Conservation (phyloP, 2,113 vertebrate genomes). For the Lampris megalopsis region DNA sequence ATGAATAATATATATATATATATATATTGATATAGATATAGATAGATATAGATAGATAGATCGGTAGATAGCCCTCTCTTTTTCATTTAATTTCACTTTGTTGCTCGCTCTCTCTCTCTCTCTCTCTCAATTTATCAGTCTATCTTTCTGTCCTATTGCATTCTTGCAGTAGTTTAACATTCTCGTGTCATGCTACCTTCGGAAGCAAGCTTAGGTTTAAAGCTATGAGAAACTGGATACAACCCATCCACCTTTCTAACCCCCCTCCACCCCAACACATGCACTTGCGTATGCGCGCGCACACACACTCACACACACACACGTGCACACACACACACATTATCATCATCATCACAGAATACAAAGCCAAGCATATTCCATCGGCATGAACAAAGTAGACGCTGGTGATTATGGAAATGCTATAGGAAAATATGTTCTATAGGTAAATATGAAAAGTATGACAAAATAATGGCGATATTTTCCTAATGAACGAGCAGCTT, state of each 20-base stretch:
- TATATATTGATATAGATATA: no score
- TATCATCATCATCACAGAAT: neutral
- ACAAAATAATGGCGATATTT: conserved; percentile 52
- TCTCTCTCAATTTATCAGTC: conserved; percentile 9
- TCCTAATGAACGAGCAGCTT: conserved; percentile 16
- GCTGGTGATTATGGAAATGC: conserved; percentile 62
- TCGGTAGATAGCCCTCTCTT: no score
- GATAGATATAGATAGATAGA: no score
- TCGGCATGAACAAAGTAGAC: conserved; percentile 42
- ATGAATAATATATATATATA: no score
- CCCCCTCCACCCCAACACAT: neutral
- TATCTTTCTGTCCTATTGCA: neutral
- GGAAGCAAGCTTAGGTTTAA: conserved; percentile 68
- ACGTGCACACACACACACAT: conserved; percentile 28
- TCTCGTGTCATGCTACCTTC: conserved; percentile 44
- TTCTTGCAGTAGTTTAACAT: conserved; percentile 1
- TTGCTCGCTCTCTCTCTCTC: neutral
- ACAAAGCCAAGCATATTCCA: conserved; percentile 1
- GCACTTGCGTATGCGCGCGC: conserved; percentile 19
- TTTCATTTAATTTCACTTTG: neutral
- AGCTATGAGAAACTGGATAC: conserved; percentile 60
- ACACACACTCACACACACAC: conserved; percentile 27
- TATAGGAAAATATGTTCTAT: conserved; percentile 61
- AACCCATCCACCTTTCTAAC: conserved; percentile 53
- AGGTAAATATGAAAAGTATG: conserved; percentile 63